Base-by-base conservation (phyloP, 2,888 invertebrate species). In the Oscheius onirici region DNA sequence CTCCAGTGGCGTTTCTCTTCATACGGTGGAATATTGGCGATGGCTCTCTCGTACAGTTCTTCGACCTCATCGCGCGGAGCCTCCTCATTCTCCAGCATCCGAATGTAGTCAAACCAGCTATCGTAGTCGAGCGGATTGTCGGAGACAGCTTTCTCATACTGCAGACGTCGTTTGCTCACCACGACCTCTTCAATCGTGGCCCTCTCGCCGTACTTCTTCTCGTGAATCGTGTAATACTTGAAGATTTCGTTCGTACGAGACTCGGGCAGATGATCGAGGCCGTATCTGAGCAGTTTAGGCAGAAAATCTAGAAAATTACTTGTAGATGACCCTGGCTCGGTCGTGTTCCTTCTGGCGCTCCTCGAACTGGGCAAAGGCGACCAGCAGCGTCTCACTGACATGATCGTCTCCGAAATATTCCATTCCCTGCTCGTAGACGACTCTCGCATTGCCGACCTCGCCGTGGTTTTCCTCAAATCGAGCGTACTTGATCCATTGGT, bases 61-160 rank as follows among this genome's bases (percentile, higher is more conserved):
- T 97, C 91, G n/a, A 95, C 92, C 72, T 88, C 78, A 34, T 81
- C 78, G 10, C 73, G 66, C 3, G 52, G 54, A 13, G 69, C 58
- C 41, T 88, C 87, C 80, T 91, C 91, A 87, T 93, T 93, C 90
- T 99, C 97, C 74, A 99, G 92, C 46, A 99, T 90, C 82, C 96
- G 91, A 60, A 99, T 91, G 88, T 95, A 97, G 88, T 99, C 97
- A 90, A 99, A 99, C 99, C 99, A 99, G 2, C 96, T 95, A 90
- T 99, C 99, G 89, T 99, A 99, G 88, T 99, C 96, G 69, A 93
- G 93, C 0, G 97, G 94, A 90, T 97, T 97, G 76, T 92, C 92
- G 82, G 93, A 92, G 11, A 99, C 93, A 90, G 96, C 78, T 69
- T 78, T 73, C 89, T 99, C 97, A 90, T 99, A 99, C 90, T 97